phyloP scores from a whole-genome alignment of 2,888 invertebrate species.

The Blera fallax region DNA sequence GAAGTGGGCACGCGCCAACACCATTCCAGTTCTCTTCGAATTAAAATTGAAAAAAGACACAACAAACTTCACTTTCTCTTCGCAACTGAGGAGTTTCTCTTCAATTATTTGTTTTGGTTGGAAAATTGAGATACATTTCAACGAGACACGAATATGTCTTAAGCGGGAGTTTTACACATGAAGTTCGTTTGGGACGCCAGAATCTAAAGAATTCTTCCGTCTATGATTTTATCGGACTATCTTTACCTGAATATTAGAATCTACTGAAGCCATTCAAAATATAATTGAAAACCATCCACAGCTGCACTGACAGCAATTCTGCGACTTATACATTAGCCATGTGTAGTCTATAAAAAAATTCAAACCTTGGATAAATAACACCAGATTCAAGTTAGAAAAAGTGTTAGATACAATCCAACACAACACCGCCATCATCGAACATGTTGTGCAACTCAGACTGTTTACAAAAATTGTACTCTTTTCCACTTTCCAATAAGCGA shows the following conservation, averaged over 20 bases:
- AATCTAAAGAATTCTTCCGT: no score
- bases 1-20: slow-evolving; percentile 63
- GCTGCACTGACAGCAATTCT: no score
- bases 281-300: no score
- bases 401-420: slow-evolving; percentile 1
- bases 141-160: not conserved
- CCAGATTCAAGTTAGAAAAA: slow-evolving; percentile 4
- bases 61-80: not conserved
- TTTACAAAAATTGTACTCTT: not conserved
- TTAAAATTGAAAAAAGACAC: not conserved
- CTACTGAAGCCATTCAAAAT: no score
- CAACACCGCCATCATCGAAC: not conserved
- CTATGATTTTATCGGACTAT: no score
- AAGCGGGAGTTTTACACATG: not conserved
- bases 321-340: no score
- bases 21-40: slow-evolving; percentile 49
- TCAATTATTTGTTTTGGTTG: slow-evolving; percentile 16
- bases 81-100: not conserved
- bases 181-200: no score
- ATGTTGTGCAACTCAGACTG: slow-evolving; percentile 9
- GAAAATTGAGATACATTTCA: slow-evolving; percentile 3
- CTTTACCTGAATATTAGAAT: no score
- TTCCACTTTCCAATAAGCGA: not conserved
- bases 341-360: no score
- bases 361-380: not conserved